Percentiles rank a stretch among this genome's conserved stretches.
These are phyloP conservation scores for cattle (Bos taurus) DNA, from an alignment of 2,113 vertebrate species.

Conservation along the genomic window DNA sequence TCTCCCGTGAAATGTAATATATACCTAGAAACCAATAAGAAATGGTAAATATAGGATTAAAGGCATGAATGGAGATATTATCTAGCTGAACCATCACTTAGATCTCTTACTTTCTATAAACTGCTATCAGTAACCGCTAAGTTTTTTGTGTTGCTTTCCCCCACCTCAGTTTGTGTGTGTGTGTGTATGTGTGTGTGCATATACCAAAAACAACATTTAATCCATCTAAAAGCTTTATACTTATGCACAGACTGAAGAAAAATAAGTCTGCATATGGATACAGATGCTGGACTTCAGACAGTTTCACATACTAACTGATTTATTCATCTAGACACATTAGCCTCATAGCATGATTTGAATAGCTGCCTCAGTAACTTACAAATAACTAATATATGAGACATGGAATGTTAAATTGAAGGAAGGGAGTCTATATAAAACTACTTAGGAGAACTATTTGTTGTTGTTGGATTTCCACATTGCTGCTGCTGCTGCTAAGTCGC, in stretches of 20 bases:
- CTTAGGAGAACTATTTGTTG: not conserved
- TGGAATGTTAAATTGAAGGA: not conserved
- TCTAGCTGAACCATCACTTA: not conserved
- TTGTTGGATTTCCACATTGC: not conserved
- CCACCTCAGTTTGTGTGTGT: not conserved
- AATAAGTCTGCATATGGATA: not conserved
- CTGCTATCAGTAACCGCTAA: not conserved
- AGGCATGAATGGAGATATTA: not conserved
- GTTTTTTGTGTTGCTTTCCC: not conserved
- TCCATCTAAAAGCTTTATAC: not conserved
- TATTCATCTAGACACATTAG: not conserved
- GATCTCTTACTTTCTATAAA: not conserved
- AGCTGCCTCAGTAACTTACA: not conserved
- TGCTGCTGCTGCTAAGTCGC: too few species aligned
- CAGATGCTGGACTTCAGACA: not conserved
- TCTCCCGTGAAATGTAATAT: not conserved
- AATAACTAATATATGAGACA: not conserved
- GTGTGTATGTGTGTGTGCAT: not conserved
- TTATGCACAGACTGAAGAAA: not conserved
- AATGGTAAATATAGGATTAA: not conserved
- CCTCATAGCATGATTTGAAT: not conserved
- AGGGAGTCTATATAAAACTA: not conserved
- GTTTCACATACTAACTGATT: not conserved
- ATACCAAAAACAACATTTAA: not conserved
- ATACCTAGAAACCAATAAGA: not conserved